Evolutionary conservation across 2,888 invertebrate genomes (phyloP), one percentile per base, ranked within the genome.

Genomic region (Xestia rhomboidea): DNA sequence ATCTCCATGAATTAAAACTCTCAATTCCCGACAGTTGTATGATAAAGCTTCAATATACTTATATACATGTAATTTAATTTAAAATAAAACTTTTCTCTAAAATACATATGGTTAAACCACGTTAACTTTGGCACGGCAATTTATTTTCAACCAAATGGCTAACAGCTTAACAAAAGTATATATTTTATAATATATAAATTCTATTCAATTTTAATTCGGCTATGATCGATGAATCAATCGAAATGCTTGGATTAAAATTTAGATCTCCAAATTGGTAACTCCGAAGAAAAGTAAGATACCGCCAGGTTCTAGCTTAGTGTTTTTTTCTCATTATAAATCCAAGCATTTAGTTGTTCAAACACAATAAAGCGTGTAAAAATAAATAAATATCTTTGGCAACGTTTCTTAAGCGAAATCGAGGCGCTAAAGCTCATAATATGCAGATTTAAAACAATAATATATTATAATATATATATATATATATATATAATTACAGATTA

Each of bases 51-150:
- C 51, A 85, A 89, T 83, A 89, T 80, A n/a, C n/a, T n/a, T n/a
- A 79, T 30, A 67, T n/a, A 38, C 54, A 76, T 80, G 79, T 76
- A 21, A 57, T 66, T 34, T 49, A 80, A 83, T 82, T 79, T 86
- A 82, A 88, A 89, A 87, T 81, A 73, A 87, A 89, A 83, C 69
- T 87, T 89, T 73, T 76, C 21, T 75, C 74, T 88, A 84, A 87
- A 89, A 87, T 85, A 86, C 86, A 82, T 80, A 86, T 90, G 91
- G 91, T 92, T 80, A 85, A 51, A 93, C 91, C 92, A 90, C 89
- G 74, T 83, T 85, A 87, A 88, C 87, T 94, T 94, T 94, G 94
- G 94, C 94, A 94, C 94, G 90, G 93, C 90, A 93, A 91, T 92
- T 87, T 88, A 90, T 90, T 84, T 84, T 81, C 73, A 87, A 86